Evolutionary conservation across 1,140 invertebrate genomes (phyloP).

Genomic region (Fopius arisanus): DNA sequence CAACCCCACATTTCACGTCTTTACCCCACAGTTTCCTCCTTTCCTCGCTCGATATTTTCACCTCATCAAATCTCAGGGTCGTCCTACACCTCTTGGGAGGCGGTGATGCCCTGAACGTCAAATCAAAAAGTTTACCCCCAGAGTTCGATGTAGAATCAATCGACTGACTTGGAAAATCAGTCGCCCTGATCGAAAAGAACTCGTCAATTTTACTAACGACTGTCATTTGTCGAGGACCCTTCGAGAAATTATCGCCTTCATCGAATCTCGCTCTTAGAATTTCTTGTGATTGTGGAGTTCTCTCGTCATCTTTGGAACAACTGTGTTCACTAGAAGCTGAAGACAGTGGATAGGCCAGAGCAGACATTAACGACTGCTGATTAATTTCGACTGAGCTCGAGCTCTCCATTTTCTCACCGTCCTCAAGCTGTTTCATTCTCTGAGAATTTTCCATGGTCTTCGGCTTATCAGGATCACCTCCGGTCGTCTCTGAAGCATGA

Average conservation of each 20-base stretch:
- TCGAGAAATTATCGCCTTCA: not conserved
- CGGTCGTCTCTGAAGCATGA: too few relatives aligned
- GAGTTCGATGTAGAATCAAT: not conserved
- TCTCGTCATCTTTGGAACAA: too few relatives aligned
- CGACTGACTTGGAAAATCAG: too few relatives aligned
- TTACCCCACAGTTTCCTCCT: not conserved
- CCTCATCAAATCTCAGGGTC: constrained; percentile 25
- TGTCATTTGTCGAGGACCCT: not conserved
- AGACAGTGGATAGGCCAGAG: too few relatives aligned
- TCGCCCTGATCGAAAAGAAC: not conserved
- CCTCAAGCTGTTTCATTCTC: too few relatives aligned
- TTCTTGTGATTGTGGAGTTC: not conserved
- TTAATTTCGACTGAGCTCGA: too few relatives aligned
- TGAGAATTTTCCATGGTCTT: too few relatives aligned
- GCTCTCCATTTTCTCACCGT: too few relatives aligned
- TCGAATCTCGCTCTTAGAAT: not conserved
- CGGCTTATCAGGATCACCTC: too few relatives aligned
- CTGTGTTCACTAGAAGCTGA: too few relatives aligned
- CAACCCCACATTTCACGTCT: not conserved
- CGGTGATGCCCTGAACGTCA: constrained; percentile 12
- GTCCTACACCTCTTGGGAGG: constrained; percentile 26
- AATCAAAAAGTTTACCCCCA: not conserved
- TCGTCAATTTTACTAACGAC: not conserved
- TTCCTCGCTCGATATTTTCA: not conserved
- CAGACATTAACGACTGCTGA: too few relatives aligned